Base-by-base conservation (phyloP, 2,113 vertebrate genomes). In the Eira barbara region DNA sequence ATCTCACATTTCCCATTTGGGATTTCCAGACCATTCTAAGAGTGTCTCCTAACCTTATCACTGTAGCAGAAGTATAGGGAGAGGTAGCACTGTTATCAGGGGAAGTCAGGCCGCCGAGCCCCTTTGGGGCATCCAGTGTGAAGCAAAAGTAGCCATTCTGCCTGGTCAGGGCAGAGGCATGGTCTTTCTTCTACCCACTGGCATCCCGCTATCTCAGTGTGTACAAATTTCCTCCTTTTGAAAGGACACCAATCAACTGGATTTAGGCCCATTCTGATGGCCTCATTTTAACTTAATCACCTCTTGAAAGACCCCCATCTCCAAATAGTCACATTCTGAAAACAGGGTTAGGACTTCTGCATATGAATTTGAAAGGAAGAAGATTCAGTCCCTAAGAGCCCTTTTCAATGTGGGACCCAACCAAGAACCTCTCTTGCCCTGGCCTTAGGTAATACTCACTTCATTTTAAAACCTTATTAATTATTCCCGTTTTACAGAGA, bases 81-180 rank as follows among this genome's bases (percentile, higher is more conserved):
- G 2, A 57, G 18, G 11, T 14, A 42, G 25, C 29, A 1, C 14
- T 49, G 13, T 42, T 34, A n/a, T 3, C 4, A 4, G 36, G 55
- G 20, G 14, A 69, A 7, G 17, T 2, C 0, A 3, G 10, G 36
- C 23, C 74, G 15, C 23, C 6, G 4, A 21, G 49, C 15, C 25
- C 8, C 0, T 15, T 27, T 67, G n/a, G 34, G n/a, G 17, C 57
- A 63, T n/a, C 61, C 6, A n/a, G 25, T 3, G 25, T n/a, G 63
- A 49, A 81, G 29, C 21, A n/a, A 91, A 63, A 45, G 3, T 12
- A 47, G 31, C 13, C 27, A 9, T 55, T 36, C 31, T 20, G 25
- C 49, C 31, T 80, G 52, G 23, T 55, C 18, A 61, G n/a, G n/a
- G 18, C 73, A 61, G 29, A n/a, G 4, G 17, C 31, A 14, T 13